Conservation (phyloP, 2,113 vertebrate genomes). For the Spea bombifrons region DNA sequence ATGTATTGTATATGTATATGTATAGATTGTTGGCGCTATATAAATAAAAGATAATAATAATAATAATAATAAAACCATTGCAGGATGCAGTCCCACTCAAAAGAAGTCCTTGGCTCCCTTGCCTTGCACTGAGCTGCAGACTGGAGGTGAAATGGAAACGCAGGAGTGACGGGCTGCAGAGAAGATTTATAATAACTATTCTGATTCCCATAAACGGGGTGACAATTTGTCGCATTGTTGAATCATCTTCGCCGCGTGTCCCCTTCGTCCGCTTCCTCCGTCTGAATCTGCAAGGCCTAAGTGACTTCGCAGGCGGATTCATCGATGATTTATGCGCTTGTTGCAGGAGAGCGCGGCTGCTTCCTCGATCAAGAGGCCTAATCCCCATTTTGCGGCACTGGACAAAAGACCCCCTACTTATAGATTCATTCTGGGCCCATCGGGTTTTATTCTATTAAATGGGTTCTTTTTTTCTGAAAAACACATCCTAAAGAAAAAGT, state of each 20-base stretch:
- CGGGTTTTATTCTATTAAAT: no score
- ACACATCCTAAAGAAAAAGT: no score
- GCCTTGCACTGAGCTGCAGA: neutral
- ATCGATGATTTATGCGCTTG: conserved; percentile 21
- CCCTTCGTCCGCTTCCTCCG: conserved; percentile 4
- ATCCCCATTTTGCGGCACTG: neutral
- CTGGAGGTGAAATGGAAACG: neutral
- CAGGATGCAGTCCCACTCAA: neutral
- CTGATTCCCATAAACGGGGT: conserved; percentile 36
- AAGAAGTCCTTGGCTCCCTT: neutral
- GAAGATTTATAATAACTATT: conserved; percentile 41
- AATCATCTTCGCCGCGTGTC: conserved; percentile 2
- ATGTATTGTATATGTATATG: no score
- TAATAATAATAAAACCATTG: neutral
- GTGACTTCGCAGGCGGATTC: conserved; percentile 33
- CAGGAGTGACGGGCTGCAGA: neutral
- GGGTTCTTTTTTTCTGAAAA: no score
- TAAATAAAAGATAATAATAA: no score
- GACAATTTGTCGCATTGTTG: conserved; percentile 34
- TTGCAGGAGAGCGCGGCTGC: neutral
- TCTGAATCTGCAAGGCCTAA: conserved; percentile 9
- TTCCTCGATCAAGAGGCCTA: neutral
- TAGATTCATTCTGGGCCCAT: no score
- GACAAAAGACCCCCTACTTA: no score
- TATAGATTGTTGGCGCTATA: no score